phyloP scores from a whole-genome alignment of 2,888 invertebrate species.

The Erannis defoliaria region DNA sequence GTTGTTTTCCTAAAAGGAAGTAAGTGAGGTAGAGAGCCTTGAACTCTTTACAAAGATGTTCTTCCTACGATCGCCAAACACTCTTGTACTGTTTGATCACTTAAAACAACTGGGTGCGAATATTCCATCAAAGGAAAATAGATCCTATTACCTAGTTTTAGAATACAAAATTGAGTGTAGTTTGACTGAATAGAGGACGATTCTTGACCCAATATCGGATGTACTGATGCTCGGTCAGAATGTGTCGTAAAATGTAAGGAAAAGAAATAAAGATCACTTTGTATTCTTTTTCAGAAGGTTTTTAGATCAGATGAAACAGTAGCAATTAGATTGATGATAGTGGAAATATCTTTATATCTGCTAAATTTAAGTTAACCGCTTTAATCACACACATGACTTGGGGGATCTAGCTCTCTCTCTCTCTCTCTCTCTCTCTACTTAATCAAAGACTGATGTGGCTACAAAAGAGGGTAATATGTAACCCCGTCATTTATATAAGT shows the following conservation, averaged over 20 bases:
- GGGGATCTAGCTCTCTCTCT: too few species aligned
- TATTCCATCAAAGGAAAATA: not conserved
- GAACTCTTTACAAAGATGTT: constrained; percentile 34
- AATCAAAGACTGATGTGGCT: too few species aligned
- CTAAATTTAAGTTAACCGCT: not conserved
- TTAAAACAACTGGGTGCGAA: constrained; percentile 36
- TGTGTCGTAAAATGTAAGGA: constrained; percentile 38
- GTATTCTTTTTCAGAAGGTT: constrained; percentile 1
- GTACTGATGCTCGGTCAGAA: constrained; percentile 35
- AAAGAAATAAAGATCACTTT: constrained; percentile 28
- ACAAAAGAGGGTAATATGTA: too few species aligned
- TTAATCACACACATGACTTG: too few species aligned
- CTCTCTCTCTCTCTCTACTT: too few species aligned
- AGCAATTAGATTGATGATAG: too few species aligned
- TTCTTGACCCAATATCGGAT: constrained; percentile 40
- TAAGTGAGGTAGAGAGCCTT: constrained; percentile 48
- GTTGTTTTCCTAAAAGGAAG: constrained; percentile 47
- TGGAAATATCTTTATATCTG: too few species aligned
- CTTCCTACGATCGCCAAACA: constrained; percentile 43
- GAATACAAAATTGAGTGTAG: not conserved
- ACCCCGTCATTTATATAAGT: too few species aligned
- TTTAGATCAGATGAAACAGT: not conserved
- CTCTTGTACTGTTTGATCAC: constrained; percentile 43
- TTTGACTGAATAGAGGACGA: constrained; percentile 7
- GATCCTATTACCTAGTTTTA: not conserved